phyloP scores from a whole-genome alignment of 2,888 invertebrate species.

The Isotomurus palustris region DNA sequence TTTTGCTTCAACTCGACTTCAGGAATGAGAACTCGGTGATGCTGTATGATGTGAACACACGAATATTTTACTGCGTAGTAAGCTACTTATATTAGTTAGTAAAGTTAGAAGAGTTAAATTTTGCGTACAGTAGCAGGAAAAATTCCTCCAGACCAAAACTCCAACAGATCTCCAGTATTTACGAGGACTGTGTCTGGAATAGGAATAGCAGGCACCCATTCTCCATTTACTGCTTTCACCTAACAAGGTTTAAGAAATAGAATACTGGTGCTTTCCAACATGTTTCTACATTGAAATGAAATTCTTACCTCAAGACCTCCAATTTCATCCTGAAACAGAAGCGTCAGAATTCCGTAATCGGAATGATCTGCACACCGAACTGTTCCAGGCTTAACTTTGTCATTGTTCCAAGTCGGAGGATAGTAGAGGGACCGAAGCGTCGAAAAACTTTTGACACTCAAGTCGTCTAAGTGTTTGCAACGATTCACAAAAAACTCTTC shows the following conservation, averaged over 20 bases:
- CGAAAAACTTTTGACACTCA: conserved; percentile 56
- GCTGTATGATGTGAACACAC: too few species aligned
- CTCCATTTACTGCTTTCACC: conserved; percentile 62
- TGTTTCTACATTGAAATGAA: not conserved
- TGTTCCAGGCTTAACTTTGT: conserved; percentile 52
- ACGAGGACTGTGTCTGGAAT: conserved; percentile 70
- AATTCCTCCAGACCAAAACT: conserved; percentile 64
- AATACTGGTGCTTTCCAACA: not conserved
- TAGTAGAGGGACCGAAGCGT: conserved; percentile 68
- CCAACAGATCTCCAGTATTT: conserved; percentile 70
- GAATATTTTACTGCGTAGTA: not conserved
- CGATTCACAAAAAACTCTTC: conserved; percentile 32
- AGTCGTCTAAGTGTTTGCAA: conserved; percentile 24
- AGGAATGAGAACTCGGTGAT: conserved; percentile 48
- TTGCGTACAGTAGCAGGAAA: conserved; percentile 63
- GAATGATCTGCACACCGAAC: conserved; percentile 68
- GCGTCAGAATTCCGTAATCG: conserved; percentile 71
- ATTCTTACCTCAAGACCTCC: conserved; percentile 64
- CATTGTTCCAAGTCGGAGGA: conserved; percentile 55
- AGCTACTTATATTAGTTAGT: not conserved
- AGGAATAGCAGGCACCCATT: conserved; percentile 68
- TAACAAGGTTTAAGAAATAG: conserved; percentile 44
- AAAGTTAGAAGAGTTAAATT: conserved; percentile 36
- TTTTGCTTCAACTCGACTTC: conserved; percentile 41
- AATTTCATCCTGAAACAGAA: conserved; percentile 67